phyloP scores from a whole-genome alignment of 2,113 vertebrate species.

The Hymenochirus boettgeri region DNA sequence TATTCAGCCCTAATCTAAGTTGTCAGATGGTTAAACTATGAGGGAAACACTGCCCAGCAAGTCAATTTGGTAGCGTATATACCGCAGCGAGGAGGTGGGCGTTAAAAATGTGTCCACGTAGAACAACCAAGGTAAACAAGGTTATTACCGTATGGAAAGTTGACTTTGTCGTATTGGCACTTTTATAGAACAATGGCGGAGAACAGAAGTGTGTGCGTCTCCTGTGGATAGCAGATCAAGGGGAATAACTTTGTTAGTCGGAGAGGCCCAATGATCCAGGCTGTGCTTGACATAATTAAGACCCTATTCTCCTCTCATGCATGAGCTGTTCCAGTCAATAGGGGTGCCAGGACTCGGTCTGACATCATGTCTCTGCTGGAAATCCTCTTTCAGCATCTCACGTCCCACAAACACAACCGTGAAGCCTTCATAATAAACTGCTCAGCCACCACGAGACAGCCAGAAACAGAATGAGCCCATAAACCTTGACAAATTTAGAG shows the following conservation, averaged over 20 bases:
- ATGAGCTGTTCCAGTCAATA: constrained; percentile 81
- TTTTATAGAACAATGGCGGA: constrained; percentile 60
- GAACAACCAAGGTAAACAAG: background rate
- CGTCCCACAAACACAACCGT: constrained; percentile 45
- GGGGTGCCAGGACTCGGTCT: constrained; percentile 72
- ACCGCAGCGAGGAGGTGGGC: background rate
- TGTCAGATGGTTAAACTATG: too few species aligned
- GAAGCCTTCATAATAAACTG: constrained; percentile 46
- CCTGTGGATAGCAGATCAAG: constrained; percentile 72
- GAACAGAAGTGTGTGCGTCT: constrained; percentile 63
- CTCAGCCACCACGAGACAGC: constrained; percentile 8
- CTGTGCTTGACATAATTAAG: constrained; percentile 69
- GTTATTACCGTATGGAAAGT: background rate
- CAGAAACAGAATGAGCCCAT: background rate
- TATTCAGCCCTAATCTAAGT: too few species aligned
- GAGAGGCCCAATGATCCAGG: constrained; percentile 69
- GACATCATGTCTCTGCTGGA: constrained; percentile 86
- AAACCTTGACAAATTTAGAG: background rate
- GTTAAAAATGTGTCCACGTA: background rate
- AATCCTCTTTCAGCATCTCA: constrained; percentile 75
- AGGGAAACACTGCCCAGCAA: background rate
- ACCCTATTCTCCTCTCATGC: constrained; percentile 77
- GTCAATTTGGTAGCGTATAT: background rate
- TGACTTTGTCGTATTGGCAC: background rate
- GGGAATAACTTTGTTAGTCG: constrained; percentile 83